Conservation (phyloP, 2,113 vertebrate species). For the Indicator maculatus region DNA sequence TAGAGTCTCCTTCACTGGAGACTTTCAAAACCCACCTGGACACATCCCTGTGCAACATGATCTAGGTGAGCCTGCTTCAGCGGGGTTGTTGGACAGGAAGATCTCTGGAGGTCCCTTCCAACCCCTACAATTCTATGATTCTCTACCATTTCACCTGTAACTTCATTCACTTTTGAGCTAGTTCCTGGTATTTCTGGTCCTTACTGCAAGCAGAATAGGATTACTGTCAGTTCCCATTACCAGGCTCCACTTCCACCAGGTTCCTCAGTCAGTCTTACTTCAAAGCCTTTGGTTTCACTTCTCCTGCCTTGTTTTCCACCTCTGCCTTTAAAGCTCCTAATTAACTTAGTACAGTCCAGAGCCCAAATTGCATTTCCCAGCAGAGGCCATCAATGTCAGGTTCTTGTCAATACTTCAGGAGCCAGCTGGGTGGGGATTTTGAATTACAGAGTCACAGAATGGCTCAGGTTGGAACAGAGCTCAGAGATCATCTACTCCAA, state of each 20-base stretch:
- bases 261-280: neutral
- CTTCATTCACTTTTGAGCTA: neutral
- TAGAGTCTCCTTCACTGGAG: too few species aligned
- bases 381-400: neutral
- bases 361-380: constrained; percentile 37
- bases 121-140: too few species aligned
- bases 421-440: neutral
- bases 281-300: neutral
- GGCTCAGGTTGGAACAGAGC: too few species aligned
- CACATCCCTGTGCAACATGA: too few species aligned
- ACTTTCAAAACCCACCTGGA: too few species aligned
- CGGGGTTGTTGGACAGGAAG: too few species aligned
- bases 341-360: constrained; percentile 31
- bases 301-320: neutral
- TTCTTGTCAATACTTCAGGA: neutral
- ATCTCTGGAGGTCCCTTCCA: too few species aligned
- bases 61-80: too few species aligned
- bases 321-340: constrained; percentile 7
- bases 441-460: too few species aligned
- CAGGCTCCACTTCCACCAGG: neutral
- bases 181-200: neutral
- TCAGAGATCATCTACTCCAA: too few species aligned
- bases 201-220: neutral
- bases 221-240: neutral
- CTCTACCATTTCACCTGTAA: neutral